Evolutionary conservation across 2,113 vertebrate species (phyloP), one percentile per base, ranked within the genome.

Genomic region (Amphiprion ocellaris): DNA sequence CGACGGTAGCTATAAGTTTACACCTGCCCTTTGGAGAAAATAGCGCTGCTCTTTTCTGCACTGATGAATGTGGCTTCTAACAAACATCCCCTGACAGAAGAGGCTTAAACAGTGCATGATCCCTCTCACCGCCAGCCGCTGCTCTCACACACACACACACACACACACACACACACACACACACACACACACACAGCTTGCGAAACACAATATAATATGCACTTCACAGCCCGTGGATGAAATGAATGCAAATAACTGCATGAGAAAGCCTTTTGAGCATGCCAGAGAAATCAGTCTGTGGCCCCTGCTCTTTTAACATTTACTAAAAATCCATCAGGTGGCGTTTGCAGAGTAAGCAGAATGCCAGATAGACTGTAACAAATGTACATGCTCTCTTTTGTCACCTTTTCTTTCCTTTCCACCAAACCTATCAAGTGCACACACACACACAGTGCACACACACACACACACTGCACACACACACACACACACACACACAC

Each of bases 241-340:
- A 90, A 84, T 86, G 67, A 90, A 90, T 84, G 81, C 85, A 83
- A 89, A 90, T 84, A 91, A 79, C 54, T 0, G n/a, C n/a, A 56
- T 66, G 64, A 71, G 77, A 87, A 69, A 77, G 62, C 49, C 83
- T 79, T 86, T 58, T 30, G 86, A 88, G 65, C 17, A 47, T 30
- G 56, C 26, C 72, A 55, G 21, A 81, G 69, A 74, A 86, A 77
- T 73, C 78, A 60, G 69, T 70, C 76, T 65, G 82, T 63, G 74
- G 87, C 86, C 87, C 49, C 69, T 88, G 88, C 85, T 89, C 87
- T 83, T 86, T 90, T 88, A 85, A 83, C 90, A 87, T 92, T 90
- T 90, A 69, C 64, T 77, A 78, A 78, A 81, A 84, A 86, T 91
- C 81, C 79, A 87, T 90, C 85, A 89, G 58, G 67, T 85, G 86